These are phyloP conservation scores for Drosophila kikkawai DNA, from an alignment of 1,140 invertebrate species.

Conservation along the genomic window DNA sequence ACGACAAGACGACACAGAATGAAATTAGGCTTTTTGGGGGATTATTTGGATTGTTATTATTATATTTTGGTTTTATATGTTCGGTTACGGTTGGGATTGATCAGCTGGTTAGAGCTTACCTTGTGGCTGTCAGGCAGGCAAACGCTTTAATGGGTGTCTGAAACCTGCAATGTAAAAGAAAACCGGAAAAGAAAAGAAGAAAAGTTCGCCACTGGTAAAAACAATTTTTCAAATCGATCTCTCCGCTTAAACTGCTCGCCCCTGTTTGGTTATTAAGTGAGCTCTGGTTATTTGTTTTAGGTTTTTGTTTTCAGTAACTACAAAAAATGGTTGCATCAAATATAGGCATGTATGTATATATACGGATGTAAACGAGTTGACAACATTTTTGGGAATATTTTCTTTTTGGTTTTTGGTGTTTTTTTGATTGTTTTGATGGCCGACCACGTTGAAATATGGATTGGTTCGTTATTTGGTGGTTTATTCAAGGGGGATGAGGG, in stretches of 20 bases:
- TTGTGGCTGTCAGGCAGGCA: constrained; percentile 85
- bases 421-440: constrained; percentile 35
- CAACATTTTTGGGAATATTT: constrained; percentile 29
- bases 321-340: constrained; percentile 45
- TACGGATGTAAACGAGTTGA: constrained; percentile 41
- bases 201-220: constrained; percentile 80
- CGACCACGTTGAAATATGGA: constrained; percentile 50
- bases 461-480: constrained; percentile 48
- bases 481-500: constrained; percentile 4
- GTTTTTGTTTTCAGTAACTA: constrained; percentile 43
- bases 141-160: constrained; percentile 85
- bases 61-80: constrained; percentile 26
- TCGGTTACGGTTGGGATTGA: constrained; percentile 41
- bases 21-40: constrained; percentile 23
- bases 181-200: constrained; percentile 84
- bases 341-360: constrained; percentile 28
- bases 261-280: constrained; percentile 44
- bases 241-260: constrained; percentile 38
- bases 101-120: constrained; percentile 79
- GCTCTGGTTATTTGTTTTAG: constrained; percentile 61
- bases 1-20: constrained; percentile 38
- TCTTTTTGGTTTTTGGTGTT: constrained; percentile 2
- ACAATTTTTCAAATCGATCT: constrained; percentile 66
- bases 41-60: constrained; percentile 26
- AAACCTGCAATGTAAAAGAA: constrained; percentile 84